Conservation (phyloP, 2,113 vertebrate species). For the Eonycteris spelaea region DNA sequence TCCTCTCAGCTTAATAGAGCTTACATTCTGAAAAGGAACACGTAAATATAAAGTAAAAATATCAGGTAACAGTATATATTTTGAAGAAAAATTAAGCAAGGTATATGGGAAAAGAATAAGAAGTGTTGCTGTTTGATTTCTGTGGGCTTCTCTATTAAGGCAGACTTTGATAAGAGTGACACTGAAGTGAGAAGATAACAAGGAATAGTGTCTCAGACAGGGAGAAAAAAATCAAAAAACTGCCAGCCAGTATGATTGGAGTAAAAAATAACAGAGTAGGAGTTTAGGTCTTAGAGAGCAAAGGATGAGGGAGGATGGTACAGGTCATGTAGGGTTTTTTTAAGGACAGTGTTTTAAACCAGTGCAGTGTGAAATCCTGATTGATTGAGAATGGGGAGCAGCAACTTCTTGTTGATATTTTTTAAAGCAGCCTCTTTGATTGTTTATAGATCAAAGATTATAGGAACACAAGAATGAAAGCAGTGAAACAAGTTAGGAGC, state of each 20-base stretch:
- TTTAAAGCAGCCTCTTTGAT: neutral
- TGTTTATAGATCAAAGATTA: neutral
- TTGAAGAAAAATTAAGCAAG: neutral
- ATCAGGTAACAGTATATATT: neutral
- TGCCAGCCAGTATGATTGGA: neutral
- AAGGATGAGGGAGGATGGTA: neutral
- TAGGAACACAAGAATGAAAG: neutral
- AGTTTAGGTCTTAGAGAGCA: neutral
- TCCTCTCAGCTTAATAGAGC: neutral
- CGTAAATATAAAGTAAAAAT: neutral
- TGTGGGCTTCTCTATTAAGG: neutral
- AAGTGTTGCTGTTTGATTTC: neutral
- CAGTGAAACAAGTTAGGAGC: neutral
- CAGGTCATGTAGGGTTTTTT: neutral
- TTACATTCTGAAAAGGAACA: neutral
- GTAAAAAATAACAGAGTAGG: neutral
- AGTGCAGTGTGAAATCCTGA: neutral
- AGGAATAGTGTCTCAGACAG: neutral
- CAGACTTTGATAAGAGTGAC: neutral
- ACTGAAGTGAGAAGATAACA: neutral
- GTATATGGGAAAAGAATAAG: neutral
- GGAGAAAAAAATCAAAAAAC: neutral
- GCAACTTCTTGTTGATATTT: neutral
- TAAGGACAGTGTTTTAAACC: neutral
- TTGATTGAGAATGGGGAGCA: neutral